Percentiles rank a stretch among this genome's conserved stretches.
Conservation (phyloP, 2,797 vertebrate species). For the Limnodromus scolopaceus region DNA sequence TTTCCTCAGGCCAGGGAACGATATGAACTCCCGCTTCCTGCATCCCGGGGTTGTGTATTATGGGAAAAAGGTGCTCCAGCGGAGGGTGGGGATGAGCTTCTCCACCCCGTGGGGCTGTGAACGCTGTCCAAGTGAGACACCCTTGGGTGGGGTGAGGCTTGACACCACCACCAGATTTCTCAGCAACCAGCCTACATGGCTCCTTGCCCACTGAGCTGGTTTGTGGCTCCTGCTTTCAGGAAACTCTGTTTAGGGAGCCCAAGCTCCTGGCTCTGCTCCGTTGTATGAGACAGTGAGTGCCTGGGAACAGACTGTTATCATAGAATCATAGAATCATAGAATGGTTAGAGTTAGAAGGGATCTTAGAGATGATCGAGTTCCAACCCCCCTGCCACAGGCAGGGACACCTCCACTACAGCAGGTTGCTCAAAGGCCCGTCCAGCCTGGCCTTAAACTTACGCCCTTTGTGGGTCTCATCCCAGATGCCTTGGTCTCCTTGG, state of each 20-base stretch:
- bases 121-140: neutral
- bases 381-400: no score
- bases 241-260: neutral
- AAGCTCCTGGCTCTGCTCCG: rapidly evolving
- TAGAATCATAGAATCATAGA: no score
- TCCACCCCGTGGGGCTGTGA: neutral
- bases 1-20: neutral
- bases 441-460: rapidly evolving
- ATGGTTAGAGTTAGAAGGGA: no score
- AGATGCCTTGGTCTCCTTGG: neutral
- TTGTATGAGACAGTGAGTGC: neutral
- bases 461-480: neutral
- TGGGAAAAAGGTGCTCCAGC: neutral
- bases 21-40: neutral
- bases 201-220: neutral
- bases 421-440: no score
- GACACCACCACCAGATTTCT: neutral
- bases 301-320: neutral
- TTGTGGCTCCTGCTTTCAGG: neutral
- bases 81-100: neutral
- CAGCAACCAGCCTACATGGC: rapidly evolving
- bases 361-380: no score
- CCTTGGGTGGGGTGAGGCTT: neutral
- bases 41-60: neutral
- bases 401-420: no score